Evolutionary conservation across 2,888 invertebrate genomes (phyloP).

Genomic region (Torymus tubicola): DNA sequence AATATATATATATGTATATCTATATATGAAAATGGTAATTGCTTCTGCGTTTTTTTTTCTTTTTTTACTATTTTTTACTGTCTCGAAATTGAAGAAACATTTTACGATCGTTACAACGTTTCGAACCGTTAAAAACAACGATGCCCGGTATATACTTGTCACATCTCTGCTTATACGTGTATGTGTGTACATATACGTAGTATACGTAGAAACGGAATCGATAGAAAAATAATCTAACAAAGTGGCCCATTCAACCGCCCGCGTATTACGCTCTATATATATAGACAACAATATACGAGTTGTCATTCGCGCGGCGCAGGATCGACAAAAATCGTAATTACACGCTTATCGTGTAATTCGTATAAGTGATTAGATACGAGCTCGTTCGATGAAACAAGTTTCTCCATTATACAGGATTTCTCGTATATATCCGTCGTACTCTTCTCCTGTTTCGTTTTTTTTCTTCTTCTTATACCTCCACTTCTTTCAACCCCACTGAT

Average conservation of each 20-base stretch:
- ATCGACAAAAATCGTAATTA: slow-evolving; percentile 28
- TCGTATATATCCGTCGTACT: neutral
- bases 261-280: no score
- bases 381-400: slow-evolving; percentile 36
- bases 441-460: neutral
- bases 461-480: no score
- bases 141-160: no score
- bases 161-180: no score
- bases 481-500: neutral
- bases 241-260: neutral
- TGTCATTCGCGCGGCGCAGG: slow-evolving; percentile 19
- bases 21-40: no score
- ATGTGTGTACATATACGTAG: no score
- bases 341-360: slow-evolving; percentile 26
- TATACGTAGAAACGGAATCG: neutral
- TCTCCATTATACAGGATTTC: slow-evolving; percentile 20
- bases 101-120: no score
- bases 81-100: no score
- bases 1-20: neutral
- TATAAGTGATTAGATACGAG: slow-evolving; percentile 32
- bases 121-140: no score
- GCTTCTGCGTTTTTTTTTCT: no score
- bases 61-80: no score
- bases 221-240: slow-evolving; percentile 11
- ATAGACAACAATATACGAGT: neutral